These are phyloP conservation scores for Chunga burmeisteri DNA, from an alignment of 2,113 vertebrate species.

Conservation along the genomic window DNA sequence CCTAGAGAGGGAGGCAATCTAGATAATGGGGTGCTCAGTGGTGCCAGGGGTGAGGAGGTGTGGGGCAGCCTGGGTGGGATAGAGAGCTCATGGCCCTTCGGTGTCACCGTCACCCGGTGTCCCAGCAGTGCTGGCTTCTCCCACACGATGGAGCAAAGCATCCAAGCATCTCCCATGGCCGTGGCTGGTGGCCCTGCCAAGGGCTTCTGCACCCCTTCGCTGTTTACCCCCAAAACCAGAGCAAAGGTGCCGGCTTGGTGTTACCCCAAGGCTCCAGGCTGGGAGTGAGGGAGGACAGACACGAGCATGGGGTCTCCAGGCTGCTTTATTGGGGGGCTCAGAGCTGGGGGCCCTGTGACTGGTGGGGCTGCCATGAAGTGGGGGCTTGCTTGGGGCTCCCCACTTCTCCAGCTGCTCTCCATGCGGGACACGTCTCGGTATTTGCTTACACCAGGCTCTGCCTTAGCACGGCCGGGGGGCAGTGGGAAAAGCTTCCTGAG, in stretches of 20 bases:
- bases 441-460: not conserved
- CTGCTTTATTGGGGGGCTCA: constrained; percentile 3
- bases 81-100: not conserved
- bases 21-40: accelerated
- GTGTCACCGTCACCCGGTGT: not conserved
- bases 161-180: not conserved
- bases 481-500: not conserved
- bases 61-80: not conserved
- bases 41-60: accelerated
- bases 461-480: not conserved
- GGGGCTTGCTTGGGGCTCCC: accelerated
- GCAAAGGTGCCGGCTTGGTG: accelerated
- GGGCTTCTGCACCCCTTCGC: not conserved
- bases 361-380: not conserved
- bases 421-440: not conserved
- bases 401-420: not conserved
- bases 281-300: not conserved
- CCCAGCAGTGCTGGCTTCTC: constrained; percentile 55
- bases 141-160: constrained; percentile 56
- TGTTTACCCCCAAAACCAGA: not conserved
- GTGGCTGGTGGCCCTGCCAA: accelerated
- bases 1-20: not conserved
- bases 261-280: not conserved
- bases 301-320: not conserved
- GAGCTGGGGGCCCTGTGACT: not conserved